Base-by-base conservation (phyloP, 2,888 invertebrate species). In the Plemyria rubiginata region DNA sequence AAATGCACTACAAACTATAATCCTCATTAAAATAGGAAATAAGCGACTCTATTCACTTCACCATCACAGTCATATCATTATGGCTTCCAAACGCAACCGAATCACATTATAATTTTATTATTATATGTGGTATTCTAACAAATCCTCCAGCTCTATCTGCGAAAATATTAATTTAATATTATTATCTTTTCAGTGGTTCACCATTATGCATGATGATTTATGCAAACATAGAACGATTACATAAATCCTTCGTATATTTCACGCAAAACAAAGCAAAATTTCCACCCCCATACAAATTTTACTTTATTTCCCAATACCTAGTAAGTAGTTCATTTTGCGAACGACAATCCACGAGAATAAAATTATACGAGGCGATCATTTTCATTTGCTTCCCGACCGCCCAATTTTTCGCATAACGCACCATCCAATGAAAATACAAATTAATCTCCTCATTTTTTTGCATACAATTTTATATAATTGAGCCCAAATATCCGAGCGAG, bases 371-470 rank as follows among this genome's bases (percentile, higher is more conserved):
- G 66, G 78, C 85, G 81, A 87, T 89, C 88, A 88, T 90, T 90
- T 91, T 85, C 87, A 92, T 91, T 92, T 87, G 85, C 81, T 81
- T 80, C 79, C 83, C 72, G 86, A 77, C 71, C 84, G 82, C 82
- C 80, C 92, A 92, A 92, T 92, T 92, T 92, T 88, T 92, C 92
- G 91, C 92, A 90, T 83, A 90, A 86, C 88, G 91, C 88, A 88
- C 88, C 84, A 78, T 80, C 86, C 90, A 86, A 91, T 90, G 90
- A 86, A 91, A 90, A 90, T 80, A 86, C 85, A 91, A 92, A 91
- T 92, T 92, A 92, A 92, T 92, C 92, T 91, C 81, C 90, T 92
- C 89, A 92, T 92, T 92, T 92, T 22, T 91, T 92, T 88, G 86
- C 85, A 86, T 87, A 83, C 87, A 90, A 91, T 89, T 92, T 92